Evolutionary conservation across 2,888 invertebrate species (phyloP).

Genomic region (Molorchus minor): DNA sequence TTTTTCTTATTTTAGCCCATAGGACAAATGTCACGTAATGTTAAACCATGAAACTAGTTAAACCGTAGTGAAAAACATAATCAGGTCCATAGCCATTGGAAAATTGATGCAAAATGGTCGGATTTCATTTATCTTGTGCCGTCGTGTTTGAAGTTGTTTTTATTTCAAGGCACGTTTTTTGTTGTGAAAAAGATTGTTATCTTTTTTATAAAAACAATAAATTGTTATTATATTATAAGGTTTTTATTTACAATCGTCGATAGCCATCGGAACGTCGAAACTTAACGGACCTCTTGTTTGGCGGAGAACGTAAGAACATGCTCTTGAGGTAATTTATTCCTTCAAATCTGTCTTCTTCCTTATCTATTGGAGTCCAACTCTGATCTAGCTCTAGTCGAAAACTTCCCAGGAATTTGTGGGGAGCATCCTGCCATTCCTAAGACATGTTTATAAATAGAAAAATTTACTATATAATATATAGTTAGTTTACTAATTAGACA

Average conservation of each 20-base stretch:
- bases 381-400: conserved; percentile 75
- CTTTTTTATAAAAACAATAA: conserved; percentile 48
- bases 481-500: not conserved
- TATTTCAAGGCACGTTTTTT: conserved; percentile 40
- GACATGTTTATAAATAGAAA: conserved; percentile 40
- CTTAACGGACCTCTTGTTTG: not conserved
- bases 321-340: conserved; percentile 47
- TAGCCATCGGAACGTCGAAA: not conserved
- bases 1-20: conserved; percentile 55
- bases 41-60: conserved; percentile 34
- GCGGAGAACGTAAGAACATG: conserved; percentile 30
- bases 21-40: conserved; percentile 58
- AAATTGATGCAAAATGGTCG: conserved; percentile 39
- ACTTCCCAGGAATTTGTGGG: conserved; percentile 72
- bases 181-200: conserved; percentile 32
- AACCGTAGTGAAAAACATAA: conserved; percentile 38
- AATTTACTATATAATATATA: conserved; percentile 13
- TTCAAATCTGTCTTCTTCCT: conserved; percentile 53
- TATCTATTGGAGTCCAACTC: conserved; percentile 73
- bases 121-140: conserved; percentile 41
- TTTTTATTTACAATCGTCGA: conserved; percentile 19
- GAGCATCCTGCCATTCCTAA: conserved; percentile 75
- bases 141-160: conserved; percentile 43
- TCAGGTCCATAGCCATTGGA: conserved; percentile 29
- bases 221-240: conserved; percentile 40